phyloP scores from a whole-genome alignment of 2,888 invertebrate species.

The Himalopsyche japonica region DNA sequence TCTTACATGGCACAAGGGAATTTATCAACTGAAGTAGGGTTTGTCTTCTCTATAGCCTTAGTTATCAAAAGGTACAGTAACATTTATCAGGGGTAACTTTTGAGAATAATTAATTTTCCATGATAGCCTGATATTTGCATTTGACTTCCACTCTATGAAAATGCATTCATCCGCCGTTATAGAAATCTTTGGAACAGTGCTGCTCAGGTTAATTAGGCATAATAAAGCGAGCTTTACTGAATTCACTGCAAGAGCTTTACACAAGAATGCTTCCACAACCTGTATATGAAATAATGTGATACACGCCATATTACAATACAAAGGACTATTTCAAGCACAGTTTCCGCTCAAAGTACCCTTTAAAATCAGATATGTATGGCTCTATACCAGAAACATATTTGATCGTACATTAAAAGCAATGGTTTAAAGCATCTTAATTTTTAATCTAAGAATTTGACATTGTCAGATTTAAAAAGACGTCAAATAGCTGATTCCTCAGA shows the following conservation, averaged over 20 bases:
- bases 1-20: too few relatives aligned
- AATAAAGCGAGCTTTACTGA: background rate
- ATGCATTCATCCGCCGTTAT: background rate
- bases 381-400: background rate
- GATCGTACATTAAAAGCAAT: background rate
- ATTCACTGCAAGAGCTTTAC: background rate
- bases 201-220: background rate
- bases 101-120: background rate
- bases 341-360: background rate
- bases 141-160: background rate
- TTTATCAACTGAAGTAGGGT: too few relatives aligned
- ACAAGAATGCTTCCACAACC: background rate
- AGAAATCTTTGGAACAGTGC: background rate
- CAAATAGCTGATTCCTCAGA: too few relatives aligned
- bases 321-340: background rate
- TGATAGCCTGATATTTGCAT: background rate
- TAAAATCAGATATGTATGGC: background rate
- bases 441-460: too few relatives aligned
- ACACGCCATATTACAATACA: background rate
- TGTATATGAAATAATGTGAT: background rate
- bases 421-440: too few relatives aligned
- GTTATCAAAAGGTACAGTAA: too few relatives aligned
- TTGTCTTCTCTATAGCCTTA: too few relatives aligned
- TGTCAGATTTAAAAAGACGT: too few relatives aligned
- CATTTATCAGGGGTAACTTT: background rate